These are phyloP conservation scores for Drosophila setifemur DNA, from an alignment of 1,140 invertebrate genomes.

Conservation along the genomic window DNA sequence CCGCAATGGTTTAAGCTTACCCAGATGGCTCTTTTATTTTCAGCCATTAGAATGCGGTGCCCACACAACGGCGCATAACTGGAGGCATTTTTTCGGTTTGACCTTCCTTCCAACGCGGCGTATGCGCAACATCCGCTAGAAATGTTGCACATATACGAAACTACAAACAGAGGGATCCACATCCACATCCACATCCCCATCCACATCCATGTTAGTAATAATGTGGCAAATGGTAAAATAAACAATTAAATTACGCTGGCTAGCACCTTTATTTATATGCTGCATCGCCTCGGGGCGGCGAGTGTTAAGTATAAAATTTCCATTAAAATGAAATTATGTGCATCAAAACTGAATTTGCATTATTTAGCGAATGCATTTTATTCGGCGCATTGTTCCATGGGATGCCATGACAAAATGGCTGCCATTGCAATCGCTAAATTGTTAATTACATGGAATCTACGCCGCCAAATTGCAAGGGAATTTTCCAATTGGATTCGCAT, in stretches of 20 bases:
- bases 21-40: neutral
- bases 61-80: slow-evolving; percentile 35
- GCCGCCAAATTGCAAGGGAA: slow-evolving; percentile 39
- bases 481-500: slow-evolving; percentile 38
- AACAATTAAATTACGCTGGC: slow-evolving; percentile 68
- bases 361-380: slow-evolving; percentile 47
- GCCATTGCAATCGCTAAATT: slow-evolving; percentile 60
- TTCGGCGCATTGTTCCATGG: slow-evolving; percentile 18
- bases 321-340: slow-evolving; percentile 74
- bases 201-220: neutral
- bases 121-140: slow-evolving; percentile 67
- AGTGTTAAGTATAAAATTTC: slow-evolving; percentile 50
- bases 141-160: slow-evolving; percentile 15
- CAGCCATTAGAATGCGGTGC: neutral
- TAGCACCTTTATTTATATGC: slow-evolving; percentile 68
- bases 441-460: slow-evolving; percentile 68
- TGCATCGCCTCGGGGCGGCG: slow-evolving; percentile 46
- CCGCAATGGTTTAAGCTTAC: neutral
- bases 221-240: slow-evolving; percentile 62
- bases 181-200: neutral
- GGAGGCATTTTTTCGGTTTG: slow-evolving; percentile 51
- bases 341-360: slow-evolving; percentile 67
- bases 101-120: slow-evolving; percentile 56
- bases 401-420: slow-evolving; percentile 51
- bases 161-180: slow-evolving; percentile 1